phyloP scores from a whole-genome alignment of 2,113 vertebrate genomes.

The Nanorana parkeri region DNA sequence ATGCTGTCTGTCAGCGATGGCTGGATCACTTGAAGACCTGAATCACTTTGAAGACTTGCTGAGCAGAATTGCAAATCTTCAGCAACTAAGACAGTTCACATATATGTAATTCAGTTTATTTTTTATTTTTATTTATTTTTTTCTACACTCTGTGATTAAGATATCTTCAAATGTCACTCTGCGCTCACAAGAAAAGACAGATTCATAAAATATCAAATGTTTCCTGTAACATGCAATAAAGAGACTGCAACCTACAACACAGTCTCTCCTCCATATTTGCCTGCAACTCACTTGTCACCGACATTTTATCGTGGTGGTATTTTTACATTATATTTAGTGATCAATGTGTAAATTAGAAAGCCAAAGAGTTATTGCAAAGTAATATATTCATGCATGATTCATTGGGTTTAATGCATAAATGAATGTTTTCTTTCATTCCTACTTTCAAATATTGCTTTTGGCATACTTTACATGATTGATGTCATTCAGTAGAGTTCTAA shows the following conservation, averaged over 20 bases:
- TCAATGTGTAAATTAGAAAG: constrained; percentile 37
- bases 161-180: too few relatives aligned
- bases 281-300: background rate
- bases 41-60: too few relatives aligned
- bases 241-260: background rate
- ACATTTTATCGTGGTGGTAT: constrained; percentile 1
- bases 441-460: constrained; percentile 27
- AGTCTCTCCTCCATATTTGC: background rate
- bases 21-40: too few relatives aligned
- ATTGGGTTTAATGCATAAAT: constrained; percentile 36
- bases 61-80: too few relatives aligned
- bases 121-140: too few relatives aligned
- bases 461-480: constrained; percentile 37
- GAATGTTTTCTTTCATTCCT: constrained; percentile 33
- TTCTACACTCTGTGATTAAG: too few relatives aligned
- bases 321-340: constrained; percentile 14
- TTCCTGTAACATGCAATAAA: too few relatives aligned
- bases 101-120: too few relatives aligned
- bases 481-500: constrained; percentile 35
- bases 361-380: constrained; percentile 21
- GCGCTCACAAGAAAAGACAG: too few relatives aligned
- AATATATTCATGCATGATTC: constrained; percentile 38
- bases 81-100: too few relatives aligned
- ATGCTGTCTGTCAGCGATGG: too few relatives aligned
- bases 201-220: too few relatives aligned